A percentile compares a stretch with the other conserved stretches of the same genome.
phyloP scores from a whole-genome alignment of 2,113 vertebrate genomes.

The Okapia johnstoni region DNA sequence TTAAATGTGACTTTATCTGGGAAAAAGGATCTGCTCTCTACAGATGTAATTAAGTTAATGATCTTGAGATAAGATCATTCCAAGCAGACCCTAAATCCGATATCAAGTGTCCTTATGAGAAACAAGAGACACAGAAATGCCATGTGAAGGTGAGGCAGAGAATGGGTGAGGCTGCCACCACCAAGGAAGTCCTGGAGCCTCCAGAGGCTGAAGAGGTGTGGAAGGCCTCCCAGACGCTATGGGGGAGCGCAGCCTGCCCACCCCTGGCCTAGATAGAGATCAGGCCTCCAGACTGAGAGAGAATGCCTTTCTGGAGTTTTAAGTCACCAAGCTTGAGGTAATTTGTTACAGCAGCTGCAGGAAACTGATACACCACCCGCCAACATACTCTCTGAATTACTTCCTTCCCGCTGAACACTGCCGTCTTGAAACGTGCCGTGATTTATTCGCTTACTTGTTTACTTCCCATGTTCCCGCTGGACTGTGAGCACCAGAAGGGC shows the following conservation, averaged over 20 bases:
- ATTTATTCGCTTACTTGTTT: rapidly evolving
- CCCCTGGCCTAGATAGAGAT: background rate
- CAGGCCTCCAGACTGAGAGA: background rate
- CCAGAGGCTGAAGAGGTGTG: background rate
- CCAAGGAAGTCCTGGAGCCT: background rate
- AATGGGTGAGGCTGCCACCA: rapidly evolving
- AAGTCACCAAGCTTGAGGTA: background rate
- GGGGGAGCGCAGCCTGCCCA: no score
- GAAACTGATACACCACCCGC: rapidly evolving
- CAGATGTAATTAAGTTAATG: background rate
- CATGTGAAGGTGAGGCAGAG: rapidly evolving
- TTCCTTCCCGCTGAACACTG: background rate
- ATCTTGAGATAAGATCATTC: background rate
- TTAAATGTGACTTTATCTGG: background rate
- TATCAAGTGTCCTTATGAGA: background rate
- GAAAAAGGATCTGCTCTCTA: background rate
- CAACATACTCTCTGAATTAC: rapidly evolving
- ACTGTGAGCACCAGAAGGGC: background rate
- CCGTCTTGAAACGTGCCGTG: rapidly evolving
- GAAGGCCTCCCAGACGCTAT: no score
- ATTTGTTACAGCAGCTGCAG: background rate
- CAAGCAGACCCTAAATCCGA: background rate
- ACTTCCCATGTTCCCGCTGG: rapidly evolving
- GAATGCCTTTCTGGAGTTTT: background rate
- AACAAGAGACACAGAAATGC: background rate